Percentiles rank a stretch among this genome's conserved stretches.
phyloP scores from a whole-genome alignment of 2,888 invertebrate genomes.

The Acrobeloides nanus region DNA sequence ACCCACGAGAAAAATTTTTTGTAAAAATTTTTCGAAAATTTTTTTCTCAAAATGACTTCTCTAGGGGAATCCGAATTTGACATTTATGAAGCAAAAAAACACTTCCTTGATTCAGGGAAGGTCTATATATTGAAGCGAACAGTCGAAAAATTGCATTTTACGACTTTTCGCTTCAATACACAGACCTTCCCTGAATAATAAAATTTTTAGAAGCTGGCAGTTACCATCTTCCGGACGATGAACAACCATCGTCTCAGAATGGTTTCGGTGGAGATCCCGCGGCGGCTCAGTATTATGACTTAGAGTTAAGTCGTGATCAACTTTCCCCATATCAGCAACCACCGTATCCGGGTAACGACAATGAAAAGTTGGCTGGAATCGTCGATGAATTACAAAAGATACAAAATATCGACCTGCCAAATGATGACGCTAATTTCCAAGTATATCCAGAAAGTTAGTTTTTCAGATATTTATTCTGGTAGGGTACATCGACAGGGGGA shows the following conservation, averaged over 20 bases:
- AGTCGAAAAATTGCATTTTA: too few relatives aligned
- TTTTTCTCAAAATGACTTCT: too few relatives aligned
- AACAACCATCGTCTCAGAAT: background rate
- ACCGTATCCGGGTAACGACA: background rate
- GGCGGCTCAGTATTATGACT: conserved; percentile 1
- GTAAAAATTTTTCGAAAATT: too few relatives aligned
- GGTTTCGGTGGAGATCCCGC: background rate
- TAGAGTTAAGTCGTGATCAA: background rate
- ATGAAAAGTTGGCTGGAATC: background rate
- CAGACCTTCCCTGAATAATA: too few relatives aligned
- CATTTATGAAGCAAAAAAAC: too few relatives aligned
- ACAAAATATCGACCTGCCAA: background rate
- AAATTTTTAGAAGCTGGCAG: background rate
- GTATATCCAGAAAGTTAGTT: background rate
- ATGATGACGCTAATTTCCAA: background rate
- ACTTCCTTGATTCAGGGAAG: too few relatives aligned
- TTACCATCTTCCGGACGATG: background rate
- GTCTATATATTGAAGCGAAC: too few relatives aligned
- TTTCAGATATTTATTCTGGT: background rate
- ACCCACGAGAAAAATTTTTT: too few relatives aligned
- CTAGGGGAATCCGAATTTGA: too few relatives aligned
- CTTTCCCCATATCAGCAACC: background rate
- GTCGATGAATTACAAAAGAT: background rate
- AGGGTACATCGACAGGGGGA: background rate
- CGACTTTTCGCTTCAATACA: too few relatives aligned